Conservation (phyloP, 2,888 invertebrate genomes). For the Lymantria dispar region DNA sequence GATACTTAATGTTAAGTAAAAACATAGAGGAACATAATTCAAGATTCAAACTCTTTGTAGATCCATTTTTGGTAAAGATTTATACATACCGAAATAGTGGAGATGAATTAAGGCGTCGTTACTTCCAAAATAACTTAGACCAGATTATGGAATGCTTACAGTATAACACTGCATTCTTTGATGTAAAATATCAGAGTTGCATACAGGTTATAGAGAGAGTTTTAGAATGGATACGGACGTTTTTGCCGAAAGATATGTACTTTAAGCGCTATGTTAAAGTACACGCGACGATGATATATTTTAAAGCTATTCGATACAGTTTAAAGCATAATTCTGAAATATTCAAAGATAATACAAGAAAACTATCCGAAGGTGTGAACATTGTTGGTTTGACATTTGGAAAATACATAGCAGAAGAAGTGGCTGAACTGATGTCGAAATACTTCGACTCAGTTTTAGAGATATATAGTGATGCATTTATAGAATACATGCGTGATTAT, state of each 20-base stretch:
- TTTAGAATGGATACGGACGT: conserved; percentile 34
- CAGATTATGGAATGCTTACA: conserved; percentile 38
- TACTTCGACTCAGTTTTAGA: conserved; percentile 48
- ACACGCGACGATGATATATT: conserved; percentile 55
- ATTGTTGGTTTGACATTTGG: conserved; percentile 48
- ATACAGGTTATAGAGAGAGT: conserved; percentile 43
- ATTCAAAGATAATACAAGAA: conserved; percentile 33
- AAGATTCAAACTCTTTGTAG: conserved; percentile 37
- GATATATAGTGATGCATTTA: conserved; percentile 35
- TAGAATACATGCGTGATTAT: conserved; percentile 22
- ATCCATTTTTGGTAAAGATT: conserved; percentile 39
- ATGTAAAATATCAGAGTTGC: conserved; percentile 37
- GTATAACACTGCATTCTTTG: conserved; percentile 45
- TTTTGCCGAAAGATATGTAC: conserved; percentile 44
- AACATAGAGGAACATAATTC: conserved; percentile 32
- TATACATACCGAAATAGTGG: conserved; percentile 5
- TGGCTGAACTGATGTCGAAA: conserved; percentile 32
- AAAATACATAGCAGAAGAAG: conserved; percentile 42
- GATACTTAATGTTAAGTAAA: conserved; percentile 44
- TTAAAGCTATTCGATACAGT: conserved; percentile 44
- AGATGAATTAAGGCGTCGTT: not conserved
- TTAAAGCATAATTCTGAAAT: conserved; percentile 37
- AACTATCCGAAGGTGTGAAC: conserved; percentile 33
- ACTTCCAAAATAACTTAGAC: conserved; percentile 15
- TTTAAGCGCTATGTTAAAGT: conserved; percentile 41